phyloP scores from a whole-genome alignment of 2,797 vertebrate species.

The Melanotaenia maccullochi region DNA sequence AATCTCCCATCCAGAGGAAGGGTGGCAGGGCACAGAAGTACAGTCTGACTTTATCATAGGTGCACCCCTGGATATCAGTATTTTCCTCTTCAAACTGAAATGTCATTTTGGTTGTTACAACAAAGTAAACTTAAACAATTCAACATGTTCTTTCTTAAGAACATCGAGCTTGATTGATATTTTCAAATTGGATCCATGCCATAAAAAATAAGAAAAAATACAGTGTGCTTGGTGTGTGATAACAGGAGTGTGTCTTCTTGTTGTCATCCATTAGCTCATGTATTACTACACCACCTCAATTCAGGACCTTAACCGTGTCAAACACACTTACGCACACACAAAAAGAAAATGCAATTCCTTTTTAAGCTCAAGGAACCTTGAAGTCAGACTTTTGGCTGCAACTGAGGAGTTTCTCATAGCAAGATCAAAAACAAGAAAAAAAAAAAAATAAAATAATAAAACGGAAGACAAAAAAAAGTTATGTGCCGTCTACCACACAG shows the following conservation, averaged over 20 bases:
- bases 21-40: too few species aligned
- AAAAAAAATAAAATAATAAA: constrained; percentile 33
- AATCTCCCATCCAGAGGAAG: too few species aligned
- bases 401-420: constrained; percentile 68
- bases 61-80: too few species aligned
- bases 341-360: constrained; percentile 55
- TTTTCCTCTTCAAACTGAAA: too few species aligned
- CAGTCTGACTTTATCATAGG: too few species aligned
- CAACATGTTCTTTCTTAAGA: too few species aligned
- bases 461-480: constrained; percentile 50
- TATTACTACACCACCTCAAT: constrained; percentile 61
- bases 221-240: constrained; percentile 9
- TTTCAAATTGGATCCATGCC: too few species aligned
- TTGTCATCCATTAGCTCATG: constrained; percentile 69
- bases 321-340: constrained; percentile 21
- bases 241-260: constrained; percentile 25
- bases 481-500: constrained; percentile 51
- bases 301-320: constrained; percentile 56
- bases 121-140: too few species aligned
- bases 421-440: constrained; percentile 62
- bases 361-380: constrained; percentile 63
- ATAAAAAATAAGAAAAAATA: constrained; percentile 5
- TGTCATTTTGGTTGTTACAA: too few species aligned
- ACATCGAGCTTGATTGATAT: too few species aligned
- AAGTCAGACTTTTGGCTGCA: constrained; percentile 67